phyloP scores from a whole-genome alignment of 2,888 invertebrate genomes.

The Spodoptera picta region DNA sequence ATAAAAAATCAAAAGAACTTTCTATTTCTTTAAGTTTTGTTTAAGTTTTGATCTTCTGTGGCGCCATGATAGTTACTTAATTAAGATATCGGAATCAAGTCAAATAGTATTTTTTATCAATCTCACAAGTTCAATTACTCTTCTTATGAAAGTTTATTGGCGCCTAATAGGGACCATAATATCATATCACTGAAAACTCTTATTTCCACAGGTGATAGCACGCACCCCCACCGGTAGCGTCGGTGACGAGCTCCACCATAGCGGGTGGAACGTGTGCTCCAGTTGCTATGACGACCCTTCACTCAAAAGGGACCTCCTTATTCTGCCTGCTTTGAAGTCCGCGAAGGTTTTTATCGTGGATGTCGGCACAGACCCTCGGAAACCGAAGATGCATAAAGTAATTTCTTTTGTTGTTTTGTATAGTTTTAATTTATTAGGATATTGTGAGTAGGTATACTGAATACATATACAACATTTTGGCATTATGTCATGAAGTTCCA shows the following conservation, averaged over 20 bases:
- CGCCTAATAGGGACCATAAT: neutral
- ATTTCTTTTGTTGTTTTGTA: slow-evolving; percentile 18
- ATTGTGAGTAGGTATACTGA: too few relatives aligned
- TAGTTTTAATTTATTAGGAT: too few relatives aligned
- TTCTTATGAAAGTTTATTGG: too few relatives aligned
- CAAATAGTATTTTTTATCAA: too few relatives aligned
- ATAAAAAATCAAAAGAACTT: too few relatives aligned
- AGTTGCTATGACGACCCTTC: slow-evolving; percentile 92
- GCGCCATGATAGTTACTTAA: too few relatives aligned
- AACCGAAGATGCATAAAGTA: slow-evolving; percentile 93
- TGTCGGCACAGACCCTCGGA: slow-evolving; percentile 91
- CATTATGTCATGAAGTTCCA: too few relatives aligned
- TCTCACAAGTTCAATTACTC: too few relatives aligned
- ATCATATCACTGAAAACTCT: neutral
- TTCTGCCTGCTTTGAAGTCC: slow-evolving; percentile 94
- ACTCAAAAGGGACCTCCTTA: slow-evolving; percentile 92
- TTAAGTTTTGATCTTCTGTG: too few relatives aligned
- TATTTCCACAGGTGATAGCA: slow-evolving; percentile 92
- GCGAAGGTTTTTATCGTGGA: slow-evolving; percentile 96
- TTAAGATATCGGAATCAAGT: too few relatives aligned
- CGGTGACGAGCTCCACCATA: slow-evolving; percentile 97
- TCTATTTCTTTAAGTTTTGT: too few relatives aligned
- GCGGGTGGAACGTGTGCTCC: slow-evolving; percentile 99
- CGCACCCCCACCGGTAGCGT: slow-evolving; percentile 93
- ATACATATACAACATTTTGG: too few relatives aligned